Conservation (phyloP, 1,140 invertebrate genomes). For the Ceratitis capitata region DNA sequence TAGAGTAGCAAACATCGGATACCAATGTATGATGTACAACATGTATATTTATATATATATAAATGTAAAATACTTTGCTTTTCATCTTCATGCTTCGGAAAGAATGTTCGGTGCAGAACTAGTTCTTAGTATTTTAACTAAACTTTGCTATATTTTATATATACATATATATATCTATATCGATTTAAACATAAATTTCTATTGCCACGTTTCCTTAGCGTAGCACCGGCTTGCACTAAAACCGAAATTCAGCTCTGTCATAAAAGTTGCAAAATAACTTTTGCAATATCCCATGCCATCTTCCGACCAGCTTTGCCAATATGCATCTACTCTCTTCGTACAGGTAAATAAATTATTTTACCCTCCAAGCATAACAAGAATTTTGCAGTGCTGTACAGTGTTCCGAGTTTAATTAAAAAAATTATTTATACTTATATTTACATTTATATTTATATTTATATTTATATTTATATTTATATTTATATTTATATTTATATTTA, state of each 20-base stretch:
- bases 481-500: no score
- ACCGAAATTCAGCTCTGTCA: neutral
- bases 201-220: neutral
- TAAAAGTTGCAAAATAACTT: slow-evolving; percentile 19
- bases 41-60: no score
- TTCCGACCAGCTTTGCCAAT: neutral
- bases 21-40: no score
- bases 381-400: neutral
- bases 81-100: no score
- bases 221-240: neutral
- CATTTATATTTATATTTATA: no score
- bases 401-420: neutral
- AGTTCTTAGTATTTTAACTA: no score
- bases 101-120: no score
- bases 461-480: no score
- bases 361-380: neutral
- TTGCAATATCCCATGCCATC: neutral
- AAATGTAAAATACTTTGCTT: no score
- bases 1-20: no score
- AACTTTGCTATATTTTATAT: no score
- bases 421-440: no score
- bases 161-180: neutral
- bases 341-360: neutral
- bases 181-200: neutral
- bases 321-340: neutral